Base-by-base conservation (phyloP, 2,113 vertebrate species). In the Anthoscopus minutus region DNA sequence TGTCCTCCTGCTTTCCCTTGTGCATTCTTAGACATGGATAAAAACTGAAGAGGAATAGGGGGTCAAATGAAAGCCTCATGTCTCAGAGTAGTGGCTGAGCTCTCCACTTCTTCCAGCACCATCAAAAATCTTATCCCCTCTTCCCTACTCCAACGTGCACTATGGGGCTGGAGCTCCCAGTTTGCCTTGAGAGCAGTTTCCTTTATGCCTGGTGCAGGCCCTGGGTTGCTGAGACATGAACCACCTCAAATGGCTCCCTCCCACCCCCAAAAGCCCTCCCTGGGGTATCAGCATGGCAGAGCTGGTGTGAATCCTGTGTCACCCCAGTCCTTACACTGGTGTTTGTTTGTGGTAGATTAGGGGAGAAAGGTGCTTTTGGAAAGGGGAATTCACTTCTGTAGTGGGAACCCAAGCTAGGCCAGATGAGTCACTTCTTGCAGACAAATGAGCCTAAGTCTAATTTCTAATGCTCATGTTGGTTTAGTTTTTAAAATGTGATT, bases 271-370 rank as follows among this genome's bases (percentile, higher is more conserved):
- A 79, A 13, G 4, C 48, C 13, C 23, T 35, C 56, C 50, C 47
- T 54, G 47, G 27, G 42, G 8, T 5, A 70, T 6, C 40, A 76
- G 8, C 11, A 15, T 9, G 24, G 72, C 27, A 69, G 44, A 73
- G n/a, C 0, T 77, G 78, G 25, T 48, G 62, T 25, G 78, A 71
- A 66, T 44, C 24, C 57, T 30, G 9, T 7, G 10, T 33, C 38
- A 54, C 3, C 17, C 8, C 2, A 2, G 3, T 24, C 30, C 8
- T 45, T 47, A 18, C 1, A 1, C 19, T 53, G 50, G 30, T 14
- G 5, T 25, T 72, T 30, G 1, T 35, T 60, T 30, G 17, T 10
- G 7, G 15, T 16, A 31, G 30, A 60, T 30, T 23, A 45, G 61
- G 18, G 33, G 25, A 80, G 37, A 65, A 85, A 57, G 14, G 28